Evolutionary conservation across 2,113 vertebrate genomes (phyloP).

Genomic region (Protobothrops mucrosquamatus): DNA sequence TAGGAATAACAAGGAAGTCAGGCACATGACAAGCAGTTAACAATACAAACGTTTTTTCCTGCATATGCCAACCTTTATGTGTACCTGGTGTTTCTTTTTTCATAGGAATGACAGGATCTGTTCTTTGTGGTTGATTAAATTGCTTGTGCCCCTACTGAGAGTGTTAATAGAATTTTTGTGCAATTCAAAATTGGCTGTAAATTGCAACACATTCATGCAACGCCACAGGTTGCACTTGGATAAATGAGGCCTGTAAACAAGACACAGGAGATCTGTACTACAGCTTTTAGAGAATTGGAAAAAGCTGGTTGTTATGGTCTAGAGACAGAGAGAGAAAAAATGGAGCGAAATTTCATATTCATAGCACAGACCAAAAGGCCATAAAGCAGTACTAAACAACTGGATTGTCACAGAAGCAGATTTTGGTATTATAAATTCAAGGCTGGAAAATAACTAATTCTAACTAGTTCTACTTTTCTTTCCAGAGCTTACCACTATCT

Average conservation of each 20-base stretch:
- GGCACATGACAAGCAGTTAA: not conserved
- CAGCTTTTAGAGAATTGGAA: not conserved
- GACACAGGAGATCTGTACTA: not conserved
- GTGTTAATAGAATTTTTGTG: not conserved
- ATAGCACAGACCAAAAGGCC: not conserved
- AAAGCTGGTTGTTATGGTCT: not conserved
- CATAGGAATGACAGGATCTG: not conserved
- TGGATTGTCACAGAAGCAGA: not conserved
- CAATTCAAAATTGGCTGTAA: not conserved
- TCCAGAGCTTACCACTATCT: not conserved
- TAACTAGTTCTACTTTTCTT: not conserved
- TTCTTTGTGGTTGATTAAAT: not conserved
- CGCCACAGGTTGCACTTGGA: not conserved
- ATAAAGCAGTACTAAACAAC: not conserved
- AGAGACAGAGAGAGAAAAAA: rapidly evolving
- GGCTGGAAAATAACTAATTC: not conserved
- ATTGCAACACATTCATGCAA: not conserved
- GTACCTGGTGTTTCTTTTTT: not conserved
- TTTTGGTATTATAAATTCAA: not conserved
- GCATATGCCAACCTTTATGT: not conserved
- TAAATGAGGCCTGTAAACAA: not conserved
- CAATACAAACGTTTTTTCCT: not conserved
- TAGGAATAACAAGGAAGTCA: not conserved
- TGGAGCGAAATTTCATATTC: not conserved
- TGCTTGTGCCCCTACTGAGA: not conserved